Evolutionary conservation across 2,797 vertebrate genomes (phyloP).

Genomic region (Chiloscyllium punctatum): DNA sequence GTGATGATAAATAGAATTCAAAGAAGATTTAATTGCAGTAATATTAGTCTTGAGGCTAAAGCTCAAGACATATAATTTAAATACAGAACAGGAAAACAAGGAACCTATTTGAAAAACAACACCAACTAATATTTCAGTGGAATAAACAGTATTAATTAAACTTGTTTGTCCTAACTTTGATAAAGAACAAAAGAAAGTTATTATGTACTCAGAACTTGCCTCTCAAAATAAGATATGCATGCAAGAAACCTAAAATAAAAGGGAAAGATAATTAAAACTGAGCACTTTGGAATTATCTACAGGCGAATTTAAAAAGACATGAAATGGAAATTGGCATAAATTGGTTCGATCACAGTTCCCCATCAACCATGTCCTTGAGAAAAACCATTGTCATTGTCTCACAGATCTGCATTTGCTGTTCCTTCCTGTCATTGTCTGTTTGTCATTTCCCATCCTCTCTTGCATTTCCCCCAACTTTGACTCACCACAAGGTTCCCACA

Average conservation of each 20-base stretch:
- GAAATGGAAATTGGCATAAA: background rate
- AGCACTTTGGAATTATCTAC: background rate
- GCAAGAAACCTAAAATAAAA: background rate
- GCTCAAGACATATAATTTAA: background rate
- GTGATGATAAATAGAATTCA: background rate
- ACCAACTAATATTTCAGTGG: background rate
- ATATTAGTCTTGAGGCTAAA: background rate
- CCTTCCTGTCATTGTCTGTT: too few relatives aligned
- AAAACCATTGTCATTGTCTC: background rate
- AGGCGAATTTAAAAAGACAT: background rate
- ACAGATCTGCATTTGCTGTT: too few relatives aligned
- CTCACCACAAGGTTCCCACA: too few relatives aligned
- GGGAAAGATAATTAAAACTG: background rate
- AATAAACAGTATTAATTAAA: background rate
- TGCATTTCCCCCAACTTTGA: too few relatives aligned
- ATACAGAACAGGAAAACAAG: background rate
- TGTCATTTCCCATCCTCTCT: too few relatives aligned
- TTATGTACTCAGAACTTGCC: background rate
- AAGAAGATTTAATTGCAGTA: slow-evolving; percentile 10
- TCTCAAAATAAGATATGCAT: background rate
- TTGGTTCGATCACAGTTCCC: background rate
- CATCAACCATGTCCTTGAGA: background rate
- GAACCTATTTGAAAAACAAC: background rate
- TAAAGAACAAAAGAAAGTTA: background rate
- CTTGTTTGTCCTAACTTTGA: background rate